Evolutionary conservation across 2,888 invertebrate genomes (phyloP), one percentile per base, ranked within the genome.

Genomic region (Liopterus haemorrhoidalis): DNA sequence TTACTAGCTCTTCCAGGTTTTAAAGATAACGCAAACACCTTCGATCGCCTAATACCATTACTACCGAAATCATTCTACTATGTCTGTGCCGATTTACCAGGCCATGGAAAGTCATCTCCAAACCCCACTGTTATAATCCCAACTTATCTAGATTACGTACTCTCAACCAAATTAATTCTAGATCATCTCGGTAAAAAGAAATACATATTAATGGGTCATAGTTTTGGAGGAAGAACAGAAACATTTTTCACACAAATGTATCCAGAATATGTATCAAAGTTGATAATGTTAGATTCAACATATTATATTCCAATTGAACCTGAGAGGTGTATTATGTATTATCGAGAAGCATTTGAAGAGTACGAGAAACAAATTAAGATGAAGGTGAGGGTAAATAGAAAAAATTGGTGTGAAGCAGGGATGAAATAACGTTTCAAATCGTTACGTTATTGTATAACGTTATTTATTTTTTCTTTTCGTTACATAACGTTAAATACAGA

Each of bases 1-100:
- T 70, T 79, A 5, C 59, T 82, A 15, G 68, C 74, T 3, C 65
- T 77, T 15, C 81, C 81, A 54, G 81, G 81, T 0, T 59, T 67
- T 46, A 64, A 72, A 53, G 81, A 81, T 59, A 77, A 78, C 5
- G 75, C 76, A 0, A 76, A 74, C 1, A 69, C 73, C 30, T 81
- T 78, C 60, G 70, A 79, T 43, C 67, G 70, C 0, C 58, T 82
- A 2, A 69, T 78, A 11, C 70, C 70, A n/a, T 56, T 70, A 12
- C 57, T 82, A 22, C 75, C 79, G 1, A 59, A 57, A 8, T 60
- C 5, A 22, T 69, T 55, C 59, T 72, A 57, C 53, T 75, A 61
- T 54, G 63, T 72, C 20, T 66, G 68, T 47, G 57, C 72, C 30
- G 81, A 81, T 54, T 59, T 79, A 2, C 81, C 81, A 0, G 77